phyloP scores from a whole-genome alignment of 2,113 vertebrate species.

The Thamnophis sirtalis region DNA sequence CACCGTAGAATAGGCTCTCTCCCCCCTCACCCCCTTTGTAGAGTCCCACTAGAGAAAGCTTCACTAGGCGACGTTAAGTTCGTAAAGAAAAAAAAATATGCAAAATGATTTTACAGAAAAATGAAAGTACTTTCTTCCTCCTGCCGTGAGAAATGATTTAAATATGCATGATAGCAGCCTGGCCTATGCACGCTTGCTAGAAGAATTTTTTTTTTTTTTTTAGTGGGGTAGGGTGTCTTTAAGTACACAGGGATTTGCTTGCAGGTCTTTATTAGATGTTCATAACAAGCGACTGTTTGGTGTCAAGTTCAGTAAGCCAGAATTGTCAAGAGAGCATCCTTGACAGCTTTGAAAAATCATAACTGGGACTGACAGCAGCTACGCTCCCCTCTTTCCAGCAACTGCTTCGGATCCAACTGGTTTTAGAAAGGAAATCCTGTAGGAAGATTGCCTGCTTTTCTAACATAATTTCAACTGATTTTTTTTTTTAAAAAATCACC shows the following conservation, averaged over 20 bases:
- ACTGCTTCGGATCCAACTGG: neutral
- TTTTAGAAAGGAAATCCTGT: neutral
- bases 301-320: neutral
- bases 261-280: neutral
- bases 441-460: neutral
- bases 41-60: neutral
- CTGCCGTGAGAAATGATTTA: neutral
- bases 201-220: neutral
- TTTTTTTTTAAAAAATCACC: neutral
- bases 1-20: neutral
- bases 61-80: neutral
- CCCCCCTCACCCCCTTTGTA: fast-evolving
- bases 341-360: neutral
- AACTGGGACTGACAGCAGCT: neutral
- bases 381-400: neutral
- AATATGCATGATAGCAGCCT: neutral
- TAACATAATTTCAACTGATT: neutral
- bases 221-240: neutral
- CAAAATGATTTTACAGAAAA: neutral
- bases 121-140: neutral
- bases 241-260: neutral
- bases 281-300: neutral
- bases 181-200: neutral
- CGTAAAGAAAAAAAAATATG: neutral
- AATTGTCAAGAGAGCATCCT: neutral